phyloP scores from a whole-genome alignment of 1,140 invertebrate genomes.

The Drosophila yakuba region DNA sequence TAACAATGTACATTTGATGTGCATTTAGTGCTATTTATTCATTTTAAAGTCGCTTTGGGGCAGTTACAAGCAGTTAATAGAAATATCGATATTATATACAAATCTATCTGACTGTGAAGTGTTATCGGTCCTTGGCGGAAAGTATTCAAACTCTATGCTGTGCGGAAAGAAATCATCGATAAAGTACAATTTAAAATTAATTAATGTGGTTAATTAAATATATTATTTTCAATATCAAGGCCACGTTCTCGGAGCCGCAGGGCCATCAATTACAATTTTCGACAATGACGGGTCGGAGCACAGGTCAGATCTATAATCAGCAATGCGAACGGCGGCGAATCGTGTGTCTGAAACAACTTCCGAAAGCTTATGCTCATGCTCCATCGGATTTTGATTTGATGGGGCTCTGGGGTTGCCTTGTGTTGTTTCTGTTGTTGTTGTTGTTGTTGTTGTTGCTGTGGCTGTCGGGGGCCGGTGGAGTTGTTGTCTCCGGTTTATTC shows the following conservation, averaged over 20 bases:
- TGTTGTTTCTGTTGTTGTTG: background rate
- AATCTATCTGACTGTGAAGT: too few relatives aligned
- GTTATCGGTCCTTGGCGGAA: too few relatives aligned
- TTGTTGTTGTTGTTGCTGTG: constrained; percentile 11
- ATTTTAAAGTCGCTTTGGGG: too few relatives aligned
- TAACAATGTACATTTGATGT: too few relatives aligned
- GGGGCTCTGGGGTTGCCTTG: constrained; percentile 9
- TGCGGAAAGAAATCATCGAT: too few relatives aligned
- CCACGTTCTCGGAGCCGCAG: background rate
- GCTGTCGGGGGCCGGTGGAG: constrained; percentile 44
- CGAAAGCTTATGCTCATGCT: constrained; percentile 42
- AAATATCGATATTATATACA: too few relatives aligned
- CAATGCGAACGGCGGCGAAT: background rate
- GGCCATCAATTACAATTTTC: constrained; percentile 18
- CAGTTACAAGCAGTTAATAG: too few relatives aligned
- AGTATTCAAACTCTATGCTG: too few relatives aligned
- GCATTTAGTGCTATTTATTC: too few relatives aligned
- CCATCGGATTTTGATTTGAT: constrained; percentile 42
- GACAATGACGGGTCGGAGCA: constrained; percentile 12
- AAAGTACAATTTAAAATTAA: too few relatives aligned
- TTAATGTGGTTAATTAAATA: too few relatives aligned
- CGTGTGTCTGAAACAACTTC: constrained; percentile 25
- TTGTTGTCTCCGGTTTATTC: constrained; percentile 48
- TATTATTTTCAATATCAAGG: constrained; percentile 22
- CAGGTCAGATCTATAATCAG: constrained; percentile 36